Conservation (phyloP, 1,140 invertebrate genomes). For the Cecropterus lyciades region DNA sequence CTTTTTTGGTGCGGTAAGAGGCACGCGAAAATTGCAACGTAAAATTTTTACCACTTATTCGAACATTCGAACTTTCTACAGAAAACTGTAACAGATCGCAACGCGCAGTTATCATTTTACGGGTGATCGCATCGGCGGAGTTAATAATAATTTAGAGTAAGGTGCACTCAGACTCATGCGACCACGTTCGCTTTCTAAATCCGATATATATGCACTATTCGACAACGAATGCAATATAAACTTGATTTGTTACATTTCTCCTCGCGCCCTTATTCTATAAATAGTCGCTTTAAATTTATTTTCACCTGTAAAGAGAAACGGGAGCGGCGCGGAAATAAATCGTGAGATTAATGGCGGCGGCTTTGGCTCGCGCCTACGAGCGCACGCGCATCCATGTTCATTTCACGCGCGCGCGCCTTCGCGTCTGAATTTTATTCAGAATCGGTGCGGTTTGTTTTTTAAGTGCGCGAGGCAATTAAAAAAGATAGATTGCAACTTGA, state of each 20-base stretch:
- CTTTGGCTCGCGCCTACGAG: conserved; percentile 43
- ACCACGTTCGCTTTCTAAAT: conserved; percentile 57
- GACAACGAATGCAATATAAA: conserved; percentile 56
- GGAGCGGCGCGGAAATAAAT: conserved; percentile 71
- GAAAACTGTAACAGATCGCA: conserved; percentile 39
- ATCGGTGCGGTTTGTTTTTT: conserved; percentile 61
- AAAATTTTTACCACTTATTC: conserved; percentile 58
- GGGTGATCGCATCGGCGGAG: conserved; percentile 10
- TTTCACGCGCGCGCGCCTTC: conserved; percentile 68
- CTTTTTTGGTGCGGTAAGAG: conserved; percentile 52
- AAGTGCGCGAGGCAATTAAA: conserved; percentile 73
- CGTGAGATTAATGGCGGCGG: conserved; percentile 63
- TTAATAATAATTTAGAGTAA: conserved; percentile 33
- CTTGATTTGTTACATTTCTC: conserved; percentile 71
- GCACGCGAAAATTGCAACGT: conserved; percentile 54
- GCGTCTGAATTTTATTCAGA: conserved; percentile 59
- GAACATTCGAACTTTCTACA: conserved; percentile 57
- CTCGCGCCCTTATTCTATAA: conserved; percentile 63
- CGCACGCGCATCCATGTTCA: conserved; percentile 57
- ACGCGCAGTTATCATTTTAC: conserved; percentile 33
- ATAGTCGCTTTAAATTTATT: conserved; percentile 71
- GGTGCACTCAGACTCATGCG: conserved; percentile 40
- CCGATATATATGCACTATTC: conserved; percentile 46
- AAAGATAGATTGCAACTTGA: conserved; percentile 82
- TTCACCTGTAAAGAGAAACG: conserved; percentile 71